Base-by-base conservation (phyloP, 2,113 vertebrate species). In the Chloropsis hardwickii region DNA sequence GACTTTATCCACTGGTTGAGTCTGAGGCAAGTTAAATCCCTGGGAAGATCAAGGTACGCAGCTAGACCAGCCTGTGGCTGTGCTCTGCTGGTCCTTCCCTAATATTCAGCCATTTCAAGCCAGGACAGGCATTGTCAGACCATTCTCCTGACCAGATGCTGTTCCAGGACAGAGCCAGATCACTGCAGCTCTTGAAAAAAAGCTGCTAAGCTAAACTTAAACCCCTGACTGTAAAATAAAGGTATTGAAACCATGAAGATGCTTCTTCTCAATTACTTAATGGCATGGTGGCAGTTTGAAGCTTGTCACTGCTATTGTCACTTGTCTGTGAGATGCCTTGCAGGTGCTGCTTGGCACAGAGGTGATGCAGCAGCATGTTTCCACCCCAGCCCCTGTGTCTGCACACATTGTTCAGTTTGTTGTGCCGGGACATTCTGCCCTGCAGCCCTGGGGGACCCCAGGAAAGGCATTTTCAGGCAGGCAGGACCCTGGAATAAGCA, bases 261-360 rank as follows among this genome's bases (percentile, higher is more conserved):
- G 72, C 72, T 94, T 58, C 88, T 92, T 90, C 62, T 5, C 51
- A 91, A 96, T 95, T 91, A 86, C 80, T 93, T 94, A 95, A 85
- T 95, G 73, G 80, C 65, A 50, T 10, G 50, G 58, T 92, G 42
- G 33, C 69, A 84, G 60, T 81, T 95, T 48, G 86, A 94, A 95
- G 80, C 70, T 86, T 83, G 65, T 90, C 70, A 47, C 94, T 91
- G 90, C 44, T 74, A 42, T 33, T 93, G 64, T 86, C 74, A 61
- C 81, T 81, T 78, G 65, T 90, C 92, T 94, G 86, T 87, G 94
- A 88, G 50, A 74, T 73, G 51, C 71, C 84, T 88, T 80, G 44
- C 65, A 42, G 42, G 79, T 81, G 64, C 88, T 88, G 47, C 69
- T 67, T 61, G 44, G 71, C 62, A 44, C 84, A 37, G 85, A 84